Base-by-base conservation (phyloP, 2,113 vertebrate species). In the Cebidichthys violaceus region DNA sequence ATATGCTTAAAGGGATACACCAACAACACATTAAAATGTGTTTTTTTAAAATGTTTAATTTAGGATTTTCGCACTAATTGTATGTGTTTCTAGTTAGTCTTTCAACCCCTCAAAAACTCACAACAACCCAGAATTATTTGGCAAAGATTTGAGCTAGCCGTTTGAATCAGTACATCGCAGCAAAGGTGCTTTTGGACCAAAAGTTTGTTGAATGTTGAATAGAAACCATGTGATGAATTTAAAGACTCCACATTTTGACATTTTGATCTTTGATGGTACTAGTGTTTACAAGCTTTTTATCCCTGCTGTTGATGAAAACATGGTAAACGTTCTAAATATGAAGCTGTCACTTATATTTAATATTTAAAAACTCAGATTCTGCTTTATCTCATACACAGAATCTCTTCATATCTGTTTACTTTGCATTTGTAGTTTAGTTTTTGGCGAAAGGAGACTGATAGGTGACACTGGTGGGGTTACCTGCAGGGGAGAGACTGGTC, bases 361-460 rank as follows among this genome's bases (percentile, higher is more conserved):
- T 24, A 65, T 41, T 54, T 31, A 24, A 35, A 33, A 72, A 71
- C n/a, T 57, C 22, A 10, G 7, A 57, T 59, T 27, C 27, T 31
- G 55, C 27, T 29, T 2, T 65, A 22, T 64, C n/a, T n/a, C n/a
- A n/a, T n/a, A n/a, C n/a, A n/a, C 37, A 39, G 50, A 24, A 64
- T 55, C 41, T 4, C 22, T 8, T 81, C 0, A n/a, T n/a, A n/a
- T n/a, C n/a, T n/a, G n/a, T n/a, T n/a, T n/a, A n/a, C 24, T 59
- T 83, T 50, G 27, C 0, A 10, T 37, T 74, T 71, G 31, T 52
- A 14, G 33, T 72, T 74, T 67, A 6, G 52, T 99, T 98, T 93
- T 97, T 98, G 81, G 94, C 94, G 24, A 99, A 95, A 0, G 97
- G 96, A 1, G 97, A 98, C 75, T 99, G 96, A 94, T 97, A 99